Base-by-base conservation (phyloP, 2,797 vertebrate genomes). In the Typhlichthys subterraneus region DNA sequence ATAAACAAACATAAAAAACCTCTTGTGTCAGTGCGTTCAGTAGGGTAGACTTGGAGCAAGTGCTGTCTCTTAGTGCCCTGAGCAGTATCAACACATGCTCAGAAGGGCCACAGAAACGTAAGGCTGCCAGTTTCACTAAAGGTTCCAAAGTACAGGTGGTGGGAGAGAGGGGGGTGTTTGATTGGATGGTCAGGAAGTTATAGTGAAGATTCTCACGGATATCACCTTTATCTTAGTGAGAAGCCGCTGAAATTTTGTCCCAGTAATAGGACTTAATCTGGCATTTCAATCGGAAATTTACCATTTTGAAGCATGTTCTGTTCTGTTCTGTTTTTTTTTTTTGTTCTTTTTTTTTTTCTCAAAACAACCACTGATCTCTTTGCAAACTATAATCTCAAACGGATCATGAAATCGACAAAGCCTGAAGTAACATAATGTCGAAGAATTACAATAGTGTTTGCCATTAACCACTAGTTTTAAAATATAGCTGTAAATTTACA, bases 401-500 rank as follows among this genome's bases (percentile, higher is more conserved):
- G 72, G 94, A 93, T 94, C 91, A 91, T 92, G 84, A 91, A 91
- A 81, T 78, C 82, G 76, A 84, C 85, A 72, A 77, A 85, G 53
- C 76, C 80, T 94, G 94, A 84, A 85, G 94, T 93, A 95, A 95
- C 94, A 90, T 89, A 92, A 95, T 86, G 94, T 93, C 95, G 95
- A 95, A 95, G 95, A 95, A 95, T 97, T 97, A 98, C 95, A 95
- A 96, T 95, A 96, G 96, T 96, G 95, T 87, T 96, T 96, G 95
- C 96, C 96, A 89, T 93, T 89, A 97, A 96, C 95, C 95, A 95
- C 97, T 98, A 97, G 93, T 96, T 96, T 96, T 95, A 97, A 98
- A 98, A 97, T 96, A 96, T 97, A 98, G 96, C 95, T 95, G 94
- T 96, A 97, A 97, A 98, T 97, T 94, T 98, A 98, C 96, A 98